These are phyloP conservation scores for Whitmania pigra DNA, from an alignment of 1,140 invertebrate species.

Conservation along the genomic window DNA sequence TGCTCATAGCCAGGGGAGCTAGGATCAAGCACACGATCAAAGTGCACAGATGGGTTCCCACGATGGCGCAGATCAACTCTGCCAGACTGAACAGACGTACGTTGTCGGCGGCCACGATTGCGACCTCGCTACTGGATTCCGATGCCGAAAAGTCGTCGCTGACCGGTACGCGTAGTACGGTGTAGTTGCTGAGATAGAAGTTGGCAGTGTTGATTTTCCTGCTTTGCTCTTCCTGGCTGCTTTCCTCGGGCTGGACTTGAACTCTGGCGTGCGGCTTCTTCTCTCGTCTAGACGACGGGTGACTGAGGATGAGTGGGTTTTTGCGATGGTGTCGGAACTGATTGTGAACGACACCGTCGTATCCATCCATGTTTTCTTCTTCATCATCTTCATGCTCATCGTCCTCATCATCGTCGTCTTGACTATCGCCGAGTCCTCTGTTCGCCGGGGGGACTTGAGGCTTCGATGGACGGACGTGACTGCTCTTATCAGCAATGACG, in stretches of 20 bases:
- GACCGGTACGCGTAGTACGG: not conserved
- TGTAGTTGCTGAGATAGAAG: not conserved
- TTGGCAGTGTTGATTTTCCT: not conserved
- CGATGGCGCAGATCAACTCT: conserved; percentile 37
- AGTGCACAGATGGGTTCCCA: conserved; percentile 39
- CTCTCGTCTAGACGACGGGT: too few relatives aligned
- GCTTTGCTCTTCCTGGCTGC: not conserved
- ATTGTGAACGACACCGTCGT: not conserved
- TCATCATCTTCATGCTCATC: not conserved
- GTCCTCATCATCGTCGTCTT: conserved; percentile 12
- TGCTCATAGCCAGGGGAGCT: not conserved
- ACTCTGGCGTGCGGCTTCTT: too few relatives aligned
- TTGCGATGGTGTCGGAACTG: not conserved
- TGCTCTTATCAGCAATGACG: not conserved
- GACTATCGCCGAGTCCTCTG: conserved; percentile 4
- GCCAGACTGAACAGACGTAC: conserved; percentile 30
- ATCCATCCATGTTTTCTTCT: not conserved
- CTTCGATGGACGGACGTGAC: not conserved
- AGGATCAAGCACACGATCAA: conserved; percentile 35
- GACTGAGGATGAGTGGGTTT: too few relatives aligned
- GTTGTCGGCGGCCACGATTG: not conserved
- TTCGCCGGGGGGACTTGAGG: not conserved
- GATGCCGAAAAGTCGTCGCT: not conserved
- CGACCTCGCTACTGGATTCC: not conserved
- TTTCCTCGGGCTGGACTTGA: not conserved